These are phyloP conservation scores for Seira sanloemensis DNA, from an alignment of 2,888 invertebrate genomes.

Conservation along the genomic window DNA sequence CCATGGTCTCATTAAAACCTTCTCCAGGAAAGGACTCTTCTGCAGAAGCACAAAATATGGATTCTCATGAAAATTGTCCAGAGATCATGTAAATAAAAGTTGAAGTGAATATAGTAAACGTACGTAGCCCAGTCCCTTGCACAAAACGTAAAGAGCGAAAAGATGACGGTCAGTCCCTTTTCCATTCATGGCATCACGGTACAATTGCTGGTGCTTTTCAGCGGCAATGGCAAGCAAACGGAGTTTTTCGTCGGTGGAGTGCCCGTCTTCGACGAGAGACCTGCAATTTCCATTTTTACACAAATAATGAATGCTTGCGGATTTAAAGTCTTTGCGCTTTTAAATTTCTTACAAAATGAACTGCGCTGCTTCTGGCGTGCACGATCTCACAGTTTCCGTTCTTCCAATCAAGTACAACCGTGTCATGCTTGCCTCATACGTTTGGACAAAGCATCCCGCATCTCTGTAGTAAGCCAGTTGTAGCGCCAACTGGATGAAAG, in stretches of 20 bases:
- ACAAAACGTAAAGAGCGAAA: constrained; percentile 77
- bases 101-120: constrained; percentile 60
- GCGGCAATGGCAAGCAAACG: constrained; percentile 75
- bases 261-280: constrained; percentile 75
- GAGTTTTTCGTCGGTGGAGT: constrained; percentile 75
- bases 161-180: constrained; percentile 77
- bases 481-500: constrained; percentile 77
- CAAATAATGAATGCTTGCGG: neutral
- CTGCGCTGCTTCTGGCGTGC: constrained; percentile 75
- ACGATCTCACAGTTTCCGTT: constrained; percentile 78
- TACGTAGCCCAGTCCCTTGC: constrained; percentile 77
- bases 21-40: constrained; percentile 77
- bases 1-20: constrained; percentile 77
- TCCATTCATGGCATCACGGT: constrained; percentile 78
- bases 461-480: constrained; percentile 77
- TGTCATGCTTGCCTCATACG: constrained; percentile 78
- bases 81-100: neutral
- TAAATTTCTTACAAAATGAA: constrained; percentile 76
- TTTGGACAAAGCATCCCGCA: constrained; percentile 76
- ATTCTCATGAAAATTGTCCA: neutral
- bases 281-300: constrained; percentile 70
- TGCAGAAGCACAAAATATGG: constrained; percentile 64
- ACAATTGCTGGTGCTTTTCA: constrained; percentile 76
- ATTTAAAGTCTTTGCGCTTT: constrained; percentile 1
- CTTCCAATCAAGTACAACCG: constrained; percentile 77